Percentiles rank a stretch among this genome's conserved stretches.
Conservation (phyloP, 2,888 invertebrate genomes). For the Mycalesis mineus region DNA sequence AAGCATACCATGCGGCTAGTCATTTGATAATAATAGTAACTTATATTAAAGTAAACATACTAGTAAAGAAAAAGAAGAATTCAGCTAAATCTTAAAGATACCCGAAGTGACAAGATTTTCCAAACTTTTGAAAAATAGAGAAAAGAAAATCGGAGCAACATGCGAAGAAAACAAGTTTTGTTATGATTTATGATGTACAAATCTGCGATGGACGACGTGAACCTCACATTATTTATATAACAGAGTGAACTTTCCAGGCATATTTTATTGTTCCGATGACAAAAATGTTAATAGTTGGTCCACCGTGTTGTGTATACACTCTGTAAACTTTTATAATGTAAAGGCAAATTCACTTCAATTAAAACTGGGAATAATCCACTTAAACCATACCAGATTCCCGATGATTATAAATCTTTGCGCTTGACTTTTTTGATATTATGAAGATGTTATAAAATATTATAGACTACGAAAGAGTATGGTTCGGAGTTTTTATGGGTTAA, state of each 20-base stretch:
- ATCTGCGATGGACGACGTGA: not conserved
- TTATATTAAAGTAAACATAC: too few species aligned
- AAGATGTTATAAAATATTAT: too few species aligned
- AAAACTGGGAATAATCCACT: too few species aligned
- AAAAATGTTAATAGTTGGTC: not conserved
- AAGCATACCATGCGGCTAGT: too few species aligned
- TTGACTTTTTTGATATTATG: too few species aligned
- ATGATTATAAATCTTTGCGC: too few species aligned
- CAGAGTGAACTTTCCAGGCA: not conserved
- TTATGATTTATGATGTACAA: not conserved
- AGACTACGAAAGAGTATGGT: too few species aligned
- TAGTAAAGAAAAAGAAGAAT: not conserved
- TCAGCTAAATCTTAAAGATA: not conserved
- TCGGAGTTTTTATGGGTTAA: too few species aligned
- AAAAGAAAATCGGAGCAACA: not conserved
- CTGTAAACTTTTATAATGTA: too few species aligned
- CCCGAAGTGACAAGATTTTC: not conserved
- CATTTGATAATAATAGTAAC: too few species aligned
- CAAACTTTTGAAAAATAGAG: not conserved
- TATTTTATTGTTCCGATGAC: not conserved
- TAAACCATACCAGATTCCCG: too few species aligned
- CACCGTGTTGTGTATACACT: not conserved
- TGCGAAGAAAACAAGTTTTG: not conserved
- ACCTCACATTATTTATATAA: not conserved
- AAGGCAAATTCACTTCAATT: too few species aligned